Percentiles rank a stretch among this genome's conserved stretches.
Conservation (phyloP, 2,797 vertebrate genomes). For the Vireo griseus region DNA sequence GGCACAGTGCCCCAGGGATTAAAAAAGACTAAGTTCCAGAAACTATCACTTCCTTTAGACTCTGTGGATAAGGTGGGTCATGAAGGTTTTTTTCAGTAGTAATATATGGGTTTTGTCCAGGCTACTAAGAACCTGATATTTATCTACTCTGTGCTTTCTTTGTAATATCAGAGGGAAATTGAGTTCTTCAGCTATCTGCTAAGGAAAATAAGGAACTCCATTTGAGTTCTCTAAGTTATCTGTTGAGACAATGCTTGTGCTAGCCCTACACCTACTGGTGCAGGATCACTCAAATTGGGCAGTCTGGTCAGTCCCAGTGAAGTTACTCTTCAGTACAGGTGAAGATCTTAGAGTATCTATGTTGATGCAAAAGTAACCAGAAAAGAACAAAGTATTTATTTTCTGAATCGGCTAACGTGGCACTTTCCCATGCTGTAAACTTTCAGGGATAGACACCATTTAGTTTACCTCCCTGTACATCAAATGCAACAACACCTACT, state of each 20-base stretch:
- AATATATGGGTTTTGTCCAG: background rate
- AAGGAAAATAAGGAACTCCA: background rate
- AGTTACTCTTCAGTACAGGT: background rate
- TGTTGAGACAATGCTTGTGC: background rate
- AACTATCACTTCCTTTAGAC: background rate
- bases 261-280: background rate
- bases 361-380: background rate
- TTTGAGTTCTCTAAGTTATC: background rate
- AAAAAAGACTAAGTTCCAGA: background rate
- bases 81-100: background rate
- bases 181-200: background rate
- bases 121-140: background rate
- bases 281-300: background rate
- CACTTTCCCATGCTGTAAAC: background rate
- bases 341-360: background rate
- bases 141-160: background rate
- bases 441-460: background rate
- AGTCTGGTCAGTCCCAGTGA: background rate
- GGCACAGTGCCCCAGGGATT: background rate
- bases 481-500: background rate
- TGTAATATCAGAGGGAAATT: background rate
- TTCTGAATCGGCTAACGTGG: background rate
- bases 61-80: background rate
- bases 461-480: background rate
- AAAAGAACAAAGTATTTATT: background rate